Evolutionary conservation across 2,113 vertebrate genomes (phyloP).

Genomic region (Erinaceus europaeus): DNA sequence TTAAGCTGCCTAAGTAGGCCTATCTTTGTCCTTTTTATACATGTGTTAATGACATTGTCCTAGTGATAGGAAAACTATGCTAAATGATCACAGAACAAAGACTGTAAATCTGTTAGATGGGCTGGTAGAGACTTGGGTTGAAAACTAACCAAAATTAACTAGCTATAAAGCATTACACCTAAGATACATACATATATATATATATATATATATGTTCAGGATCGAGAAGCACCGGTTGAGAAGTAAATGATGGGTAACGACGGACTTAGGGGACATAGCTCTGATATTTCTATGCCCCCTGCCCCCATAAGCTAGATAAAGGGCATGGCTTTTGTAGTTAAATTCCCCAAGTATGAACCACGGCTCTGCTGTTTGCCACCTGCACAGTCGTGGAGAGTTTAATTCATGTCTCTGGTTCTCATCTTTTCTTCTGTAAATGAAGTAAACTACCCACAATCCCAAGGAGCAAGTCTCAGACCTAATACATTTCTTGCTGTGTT

Average conservation of each 20-base stretch:
- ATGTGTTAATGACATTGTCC: not conserved
- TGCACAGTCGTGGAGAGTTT: not conserved
- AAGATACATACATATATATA: not conserved
- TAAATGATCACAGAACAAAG: not conserved
- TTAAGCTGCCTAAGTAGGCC: not conserved
- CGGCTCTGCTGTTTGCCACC: not conserved
- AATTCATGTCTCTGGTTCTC: not conserved
- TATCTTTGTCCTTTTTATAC: not conserved
- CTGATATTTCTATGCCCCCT: not conserved
- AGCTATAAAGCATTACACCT: not conserved
- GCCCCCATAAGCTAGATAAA: not conserved
- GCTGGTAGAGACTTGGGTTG: not conserved
- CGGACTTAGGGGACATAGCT: not conserved
- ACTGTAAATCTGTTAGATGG: not conserved
- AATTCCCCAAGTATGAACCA: not conserved
- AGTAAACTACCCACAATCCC: not conserved
- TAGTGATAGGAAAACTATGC: not conserved
- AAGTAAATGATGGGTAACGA: not conserved
- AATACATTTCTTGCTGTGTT: not conserved
- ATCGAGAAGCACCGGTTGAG: not conserved
- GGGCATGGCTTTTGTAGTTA: not conserved
- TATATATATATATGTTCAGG: not conserved
- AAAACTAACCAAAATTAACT: not conserved
- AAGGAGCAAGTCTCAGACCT: not conserved
- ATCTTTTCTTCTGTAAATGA: constrained; percentile 17